Conservation (phyloP, 2,113 vertebrate genomes). For the Tetraodon nigroviridis region DNA sequence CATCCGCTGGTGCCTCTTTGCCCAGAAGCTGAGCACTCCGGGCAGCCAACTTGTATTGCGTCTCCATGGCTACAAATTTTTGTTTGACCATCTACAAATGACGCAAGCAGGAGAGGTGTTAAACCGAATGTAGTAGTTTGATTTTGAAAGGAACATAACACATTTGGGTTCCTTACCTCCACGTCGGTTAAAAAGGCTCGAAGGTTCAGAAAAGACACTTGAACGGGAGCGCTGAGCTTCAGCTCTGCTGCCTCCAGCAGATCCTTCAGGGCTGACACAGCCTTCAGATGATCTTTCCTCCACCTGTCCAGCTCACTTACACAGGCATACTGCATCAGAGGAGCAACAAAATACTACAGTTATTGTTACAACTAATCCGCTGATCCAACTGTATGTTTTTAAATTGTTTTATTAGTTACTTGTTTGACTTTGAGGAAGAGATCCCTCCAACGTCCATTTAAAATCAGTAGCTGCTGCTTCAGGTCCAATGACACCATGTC, state of each 20-base stretch:
- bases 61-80: conserved; percentile 84
- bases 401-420: conserved; percentile 60
- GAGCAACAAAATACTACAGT: background rate
- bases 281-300: conserved; percentile 81
- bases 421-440: conserved; percentile 87
- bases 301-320: conserved; percentile 86
- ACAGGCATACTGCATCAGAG: conserved; percentile 77
- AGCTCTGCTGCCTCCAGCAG: conserved; percentile 81
- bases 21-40: conserved; percentile 82
- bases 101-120: background rate
- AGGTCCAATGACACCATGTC: conserved; percentile 91
- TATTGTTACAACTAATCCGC: background rate
- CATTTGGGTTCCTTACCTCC: conserved; percentile 74
- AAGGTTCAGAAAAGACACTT: conserved; percentile 84
- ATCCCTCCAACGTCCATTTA: conserved; percentile 75
- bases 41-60: conserved; percentile 83
- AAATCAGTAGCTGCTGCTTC: conserved; percentile 89
- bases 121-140: background rate
- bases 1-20: conserved; percentile 83
- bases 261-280: conserved; percentile 73
- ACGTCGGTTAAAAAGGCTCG: conserved; percentile 83
- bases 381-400: background rate
- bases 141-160: background rate
- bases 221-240: conserved; percentile 78
- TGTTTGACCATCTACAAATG: conserved; percentile 82